These are phyloP conservation scores for Cryptops parisi DNA, from an alignment of 2,888 invertebrate genomes.

Conservation along the genomic window DNA sequence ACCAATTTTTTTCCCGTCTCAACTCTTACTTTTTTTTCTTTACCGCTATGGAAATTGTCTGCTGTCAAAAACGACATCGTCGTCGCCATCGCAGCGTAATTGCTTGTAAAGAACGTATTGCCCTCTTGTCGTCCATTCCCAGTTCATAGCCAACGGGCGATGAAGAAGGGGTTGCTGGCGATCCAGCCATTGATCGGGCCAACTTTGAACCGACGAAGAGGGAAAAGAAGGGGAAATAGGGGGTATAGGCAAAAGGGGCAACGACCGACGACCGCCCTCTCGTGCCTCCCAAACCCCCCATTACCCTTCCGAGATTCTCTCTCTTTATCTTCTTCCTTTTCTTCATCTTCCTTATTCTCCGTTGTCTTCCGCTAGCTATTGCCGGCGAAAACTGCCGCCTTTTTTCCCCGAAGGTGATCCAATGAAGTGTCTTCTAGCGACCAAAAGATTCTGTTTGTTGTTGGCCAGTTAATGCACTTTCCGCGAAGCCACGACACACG, in stretches of 20 bases:
- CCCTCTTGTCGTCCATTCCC: conserved; percentile 13
- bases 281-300: no score
- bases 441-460: no score
- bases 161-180: not conserved
- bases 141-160: conserved; percentile 10
- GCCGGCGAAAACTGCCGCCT: not conserved
- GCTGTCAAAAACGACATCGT: not conserved
- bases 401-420: no score
- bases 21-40: not conserved
- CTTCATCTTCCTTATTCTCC: not conserved
- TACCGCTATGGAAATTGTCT: not conserved
- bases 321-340: not conserved
- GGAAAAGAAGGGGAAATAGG: no score
- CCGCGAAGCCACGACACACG: no score
- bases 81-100: conserved; percentile 5
- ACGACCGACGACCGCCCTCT: no score
- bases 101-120: conserved; percentile 14
- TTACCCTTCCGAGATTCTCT: no score
- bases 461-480: no score
- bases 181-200: conserved; percentile 6
- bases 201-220: conserved; percentile 2
- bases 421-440: no score
- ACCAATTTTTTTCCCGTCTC: no score
- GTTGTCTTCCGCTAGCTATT: not conserved
- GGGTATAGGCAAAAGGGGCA: no score